Conservation (phyloP, 2,113 vertebrate species). For the Oxyruncus cristatus region DNA sequence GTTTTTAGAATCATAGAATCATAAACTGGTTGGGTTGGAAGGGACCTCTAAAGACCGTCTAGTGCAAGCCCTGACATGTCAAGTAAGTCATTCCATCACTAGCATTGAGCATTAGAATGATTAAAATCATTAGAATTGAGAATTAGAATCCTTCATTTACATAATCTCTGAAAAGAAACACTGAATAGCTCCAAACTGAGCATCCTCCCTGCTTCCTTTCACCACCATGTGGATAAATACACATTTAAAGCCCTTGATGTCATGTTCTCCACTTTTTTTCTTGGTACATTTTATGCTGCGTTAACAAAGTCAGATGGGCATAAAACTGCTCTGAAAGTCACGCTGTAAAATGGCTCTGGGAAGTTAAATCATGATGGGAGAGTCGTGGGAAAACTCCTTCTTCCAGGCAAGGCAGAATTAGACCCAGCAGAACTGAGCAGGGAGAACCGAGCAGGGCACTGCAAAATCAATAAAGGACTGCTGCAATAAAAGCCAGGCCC, state of each 20-base stretch:
- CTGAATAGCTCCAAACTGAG: fast-evolving
- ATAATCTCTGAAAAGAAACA: fast-evolving
- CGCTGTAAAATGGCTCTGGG: not conserved
- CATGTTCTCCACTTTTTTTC: fast-evolving
- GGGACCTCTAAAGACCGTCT: no score
- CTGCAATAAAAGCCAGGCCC: not conserved
- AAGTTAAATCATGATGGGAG: not conserved
- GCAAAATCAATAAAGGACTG: not conserved
- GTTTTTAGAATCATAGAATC: not conserved
- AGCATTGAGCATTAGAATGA: not conserved
- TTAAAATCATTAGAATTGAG: not conserved
- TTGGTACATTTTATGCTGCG: not conserved
- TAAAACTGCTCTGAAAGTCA: not conserved
- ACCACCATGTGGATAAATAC: fast-evolving
- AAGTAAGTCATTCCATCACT: fast-evolving
- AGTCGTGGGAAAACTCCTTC: not conserved
- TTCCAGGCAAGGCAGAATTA: not conserved
- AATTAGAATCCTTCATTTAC: not conserved
- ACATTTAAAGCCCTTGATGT: not conserved
- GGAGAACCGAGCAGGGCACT: not conserved
- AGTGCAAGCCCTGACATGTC: not conserved
- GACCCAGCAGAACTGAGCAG: not conserved
- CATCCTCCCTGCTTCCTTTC: not conserved
- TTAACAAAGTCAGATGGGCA: not conserved
- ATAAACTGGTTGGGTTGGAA: not conserved